Evolutionary conservation across 1,140 invertebrate genomes (phyloP), one percentile per base, ranked within the genome.

Genomic region (Diorhabda sublineata): DNA sequence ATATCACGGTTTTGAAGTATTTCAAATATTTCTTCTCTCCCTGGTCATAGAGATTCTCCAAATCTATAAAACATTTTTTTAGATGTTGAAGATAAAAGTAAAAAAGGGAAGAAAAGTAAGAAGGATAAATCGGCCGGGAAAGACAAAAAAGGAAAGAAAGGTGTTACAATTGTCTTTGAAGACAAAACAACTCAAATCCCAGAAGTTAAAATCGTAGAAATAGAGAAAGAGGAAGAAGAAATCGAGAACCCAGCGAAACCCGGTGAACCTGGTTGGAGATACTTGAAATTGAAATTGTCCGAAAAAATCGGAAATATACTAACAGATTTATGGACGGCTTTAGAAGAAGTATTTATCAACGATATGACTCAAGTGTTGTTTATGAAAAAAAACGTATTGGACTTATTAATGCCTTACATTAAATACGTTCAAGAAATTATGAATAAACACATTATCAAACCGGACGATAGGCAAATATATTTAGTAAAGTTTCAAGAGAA

Each of bases 331-430:
- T 88, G 87, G 86, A 82, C 86, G 73, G 82, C 80, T 69, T 70
- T 84, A 9, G 87, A 88, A 78, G 81, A 81, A 63, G 74, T 77
- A 3, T 89, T 87, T 72, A 74, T 87, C 3, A 73, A 82, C 41
- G 83, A 84, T 61, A 74, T 88, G 59, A 82, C 84, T 62, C 80
- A 87, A 69, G 72, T 85, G 43, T 83, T 88, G 63, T 84, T 84
- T 64, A 73, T 83, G 4, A 85, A 83, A 68, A 80, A 87, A 42
- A 71, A 84, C 8, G 82, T 84, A 73, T 78, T 83, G 69, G 81
- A 84, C 64, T 77, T 77, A 9, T 67, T 88, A 8, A 70, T 86
- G 45, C 85, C 86, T 2, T 87, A 87, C 67, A 77, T 79, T 7
- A 74, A 82, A 66, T 83, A 81, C 65, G 73, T 87, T 2, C 81